Base-by-base conservation (phyloP, 2,113 vertebrate species). In the Girardinichthys multiradiatus region DNA sequence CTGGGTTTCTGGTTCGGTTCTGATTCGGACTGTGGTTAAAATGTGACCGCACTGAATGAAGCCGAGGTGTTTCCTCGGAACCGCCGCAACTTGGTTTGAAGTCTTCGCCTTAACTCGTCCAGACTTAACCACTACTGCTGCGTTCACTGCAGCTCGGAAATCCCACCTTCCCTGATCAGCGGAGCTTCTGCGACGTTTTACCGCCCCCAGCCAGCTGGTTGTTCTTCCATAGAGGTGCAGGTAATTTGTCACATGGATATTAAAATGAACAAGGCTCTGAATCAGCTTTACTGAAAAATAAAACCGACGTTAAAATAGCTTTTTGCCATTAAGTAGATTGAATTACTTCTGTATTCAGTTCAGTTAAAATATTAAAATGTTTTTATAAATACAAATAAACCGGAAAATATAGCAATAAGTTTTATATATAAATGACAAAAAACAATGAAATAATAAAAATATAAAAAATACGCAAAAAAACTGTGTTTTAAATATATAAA, bases 111-210 rank as follows among this genome's bases (percentile, higher is more conserved):
- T n/a, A 26, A 70, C 81, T 64, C 74, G 6, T 13, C 0, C 62
- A 28, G 65, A 81, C 72, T 64, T 15, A 8, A n/a, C 31, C 61
- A 62, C 77, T 64, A 51, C 42, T 48, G 87, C 1, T 60, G 86
- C 72, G 62, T 91, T 91, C 84, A 86, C 0, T 77, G 12, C 68
- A 0, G 28, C 66, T 87, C 61, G 80, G 86, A 73, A 19, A 60
- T 62, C 33, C 7, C 35, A 64, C 7, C 33, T 1, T 7, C 37
- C 51, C 27, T 63, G 54, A 54, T 26, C 15, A 4, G 7, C 3
- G 29, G 17, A 26, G 17, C 37, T n/a, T 45, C 48, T 24, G 39
- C 1, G 29, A 10, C 45, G n/a, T 42, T 57, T n/a, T 42, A 45
- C 61, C 58, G 70, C 74, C 74, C 29, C 66, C 66, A 19, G 14